These are phyloP conservation scores for Antitype chi DNA, from an alignment of 2,888 invertebrate species.

Conservation along the genomic window DNA sequence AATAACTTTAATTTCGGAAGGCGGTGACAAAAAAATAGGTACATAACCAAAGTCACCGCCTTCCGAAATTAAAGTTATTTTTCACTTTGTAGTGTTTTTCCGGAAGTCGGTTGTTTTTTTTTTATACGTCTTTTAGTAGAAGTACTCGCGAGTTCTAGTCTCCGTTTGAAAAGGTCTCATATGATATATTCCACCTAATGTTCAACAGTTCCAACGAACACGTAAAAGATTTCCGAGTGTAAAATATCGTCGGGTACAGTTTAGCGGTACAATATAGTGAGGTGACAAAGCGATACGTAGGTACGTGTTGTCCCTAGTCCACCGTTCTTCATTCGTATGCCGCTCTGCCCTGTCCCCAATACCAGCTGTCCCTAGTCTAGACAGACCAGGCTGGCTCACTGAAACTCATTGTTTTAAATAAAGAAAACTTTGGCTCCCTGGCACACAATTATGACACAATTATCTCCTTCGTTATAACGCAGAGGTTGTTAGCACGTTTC, in stretches of 20 bases:
- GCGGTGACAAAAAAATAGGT: too few relatives aligned
- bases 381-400: slow-evolving; percentile 69
- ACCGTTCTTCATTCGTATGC: slow-evolving; percentile 73
- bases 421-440: slow-evolving; percentile 70
- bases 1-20: too few relatives aligned
- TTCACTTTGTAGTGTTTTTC: too few relatives aligned
- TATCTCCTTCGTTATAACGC: slow-evolving; percentile 68
- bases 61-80: too few relatives aligned
- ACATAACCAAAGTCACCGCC: too few relatives aligned
- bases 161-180: slow-evolving; percentile 28
- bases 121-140: slow-evolving; percentile 28
- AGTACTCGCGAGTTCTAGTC: neutral
- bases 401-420: slow-evolving; percentile 77
- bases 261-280: slow-evolving; percentile 41
- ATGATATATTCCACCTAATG: slow-evolving; percentile 32
- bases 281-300: slow-evolving; percentile 51
- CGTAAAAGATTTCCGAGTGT: slow-evolving; percentile 51
- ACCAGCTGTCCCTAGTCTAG: slow-evolving; percentile 69
- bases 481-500: slow-evolving; percentile 52
- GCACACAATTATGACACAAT: slow-evolving; percentile 72
- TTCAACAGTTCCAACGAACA: slow-evolving; percentile 38
- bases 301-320: slow-evolving; percentile 54
- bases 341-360: slow-evolving; percentile 61
- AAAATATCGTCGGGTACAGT: slow-evolving; percentile 52
- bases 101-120: too few relatives aligned